Conservation (phyloP, 2,113 vertebrate genomes). For the Lepus americanus region DNA sequence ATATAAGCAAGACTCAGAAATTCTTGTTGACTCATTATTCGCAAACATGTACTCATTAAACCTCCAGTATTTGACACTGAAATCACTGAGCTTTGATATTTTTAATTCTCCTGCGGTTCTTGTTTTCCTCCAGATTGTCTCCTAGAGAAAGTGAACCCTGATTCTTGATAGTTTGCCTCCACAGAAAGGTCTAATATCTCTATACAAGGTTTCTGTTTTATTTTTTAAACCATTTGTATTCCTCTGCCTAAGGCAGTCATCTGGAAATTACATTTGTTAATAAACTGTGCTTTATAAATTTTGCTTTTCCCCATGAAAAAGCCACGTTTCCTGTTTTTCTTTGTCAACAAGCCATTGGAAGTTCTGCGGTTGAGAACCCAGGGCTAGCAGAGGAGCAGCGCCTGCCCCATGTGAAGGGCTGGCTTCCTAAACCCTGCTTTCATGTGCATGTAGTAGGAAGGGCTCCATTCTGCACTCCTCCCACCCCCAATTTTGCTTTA, state of each 20-base stretch:
- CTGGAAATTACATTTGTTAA: slow-evolving; percentile 55
- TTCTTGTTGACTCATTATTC: neutral
- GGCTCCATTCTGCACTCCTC: neutral
- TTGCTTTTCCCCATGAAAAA: slow-evolving; percentile 48
- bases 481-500: slow-evolving; percentile 28
- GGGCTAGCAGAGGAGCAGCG: neutral
- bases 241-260: slow-evolving; percentile 30
- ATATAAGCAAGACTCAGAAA: neutral
- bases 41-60: neutral
- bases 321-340: slow-evolving; percentile 48
- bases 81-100: neutral
- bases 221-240: slow-evolving; percentile 73
- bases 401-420: neutral
- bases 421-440: neutral
- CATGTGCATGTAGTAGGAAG: slow-evolving; percentile 42
- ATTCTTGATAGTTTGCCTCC: neutral
- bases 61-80: neutral
- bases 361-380: slow-evolving; percentile 16
- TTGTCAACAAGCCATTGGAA: slow-evolving; percentile 29
- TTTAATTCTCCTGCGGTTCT: neutral
- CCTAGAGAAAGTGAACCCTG: neutral
- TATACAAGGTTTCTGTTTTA: slow-evolving; percentile 53
- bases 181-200: slow-evolving; percentile 7
- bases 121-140: neutral
- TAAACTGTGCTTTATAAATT: slow-evolving; percentile 57